Evolutionary conservation across 2,888 invertebrate species (phyloP).

Genomic region (Drosophila falleni): DNA sequence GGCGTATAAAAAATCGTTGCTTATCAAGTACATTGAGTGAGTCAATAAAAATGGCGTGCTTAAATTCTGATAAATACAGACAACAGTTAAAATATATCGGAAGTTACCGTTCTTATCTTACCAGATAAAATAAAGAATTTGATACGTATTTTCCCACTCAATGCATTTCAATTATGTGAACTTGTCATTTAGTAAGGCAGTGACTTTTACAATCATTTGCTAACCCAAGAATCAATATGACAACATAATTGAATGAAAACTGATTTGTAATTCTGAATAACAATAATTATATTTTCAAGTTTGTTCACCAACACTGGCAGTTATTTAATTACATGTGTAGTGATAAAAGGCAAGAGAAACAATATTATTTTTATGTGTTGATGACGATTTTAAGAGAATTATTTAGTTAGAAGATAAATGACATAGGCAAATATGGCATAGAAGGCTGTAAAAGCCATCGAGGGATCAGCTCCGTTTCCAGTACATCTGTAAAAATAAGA

Average conservation of each 20-base stretch:
- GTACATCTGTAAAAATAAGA: slow-evolving; percentile 29
- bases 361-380: neutral
- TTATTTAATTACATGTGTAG: neutral
- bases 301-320: slow-evolving; percentile 1
- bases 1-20: neutral
- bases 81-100: slow-evolving; percentile 1
- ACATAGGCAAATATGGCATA: slow-evolving; percentile 39
- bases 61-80: slow-evolving; percentile 19
- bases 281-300: too few species aligned
- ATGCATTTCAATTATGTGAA: neutral
- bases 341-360: neutral
- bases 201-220: neutral
- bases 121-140: neutral
- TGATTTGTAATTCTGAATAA: neutral
- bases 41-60: slow-evolving; percentile 21
- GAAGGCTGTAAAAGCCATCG: slow-evolving; percentile 22
- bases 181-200: neutral
- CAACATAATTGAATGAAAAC: neutral
- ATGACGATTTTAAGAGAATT: neutral
- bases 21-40: slow-evolving; percentile 25
- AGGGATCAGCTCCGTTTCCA: slow-evolving; percentile 41
- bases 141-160: neutral
- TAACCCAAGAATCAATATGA: neutral
- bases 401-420: slow-evolving; percentile 38
- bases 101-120: slow-evolving; percentile 21